phyloP scores from a whole-genome alignment of 2,113 vertebrate genomes.

The Porphyrio hochstetteri region DNA sequence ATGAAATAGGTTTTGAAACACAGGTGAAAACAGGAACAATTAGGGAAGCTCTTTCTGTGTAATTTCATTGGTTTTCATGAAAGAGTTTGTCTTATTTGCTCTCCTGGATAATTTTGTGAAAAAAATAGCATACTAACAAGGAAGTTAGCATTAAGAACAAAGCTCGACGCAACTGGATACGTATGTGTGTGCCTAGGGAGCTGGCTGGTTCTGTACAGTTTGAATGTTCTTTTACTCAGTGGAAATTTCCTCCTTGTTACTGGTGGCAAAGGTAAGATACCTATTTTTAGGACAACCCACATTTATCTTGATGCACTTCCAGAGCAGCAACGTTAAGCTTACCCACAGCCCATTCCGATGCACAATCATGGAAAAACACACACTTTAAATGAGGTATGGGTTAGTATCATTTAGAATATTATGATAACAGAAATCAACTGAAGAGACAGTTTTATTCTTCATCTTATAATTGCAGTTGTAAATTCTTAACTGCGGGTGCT shows the following conservation, averaged over 20 bases:
- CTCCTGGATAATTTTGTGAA: not conserved
- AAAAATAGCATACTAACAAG: not conserved
- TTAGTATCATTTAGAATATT: not conserved
- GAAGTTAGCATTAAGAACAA: not conserved
- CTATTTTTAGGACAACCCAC: not conserved
- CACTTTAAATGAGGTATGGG: not conserved
- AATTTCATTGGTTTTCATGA: not conserved
- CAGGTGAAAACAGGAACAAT: not conserved
- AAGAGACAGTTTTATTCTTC: conserved; percentile 37
- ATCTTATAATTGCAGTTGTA: conserved; percentile 2
- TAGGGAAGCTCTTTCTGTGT: not conserved
- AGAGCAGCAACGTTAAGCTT: not conserved
- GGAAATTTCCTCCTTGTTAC: not conserved
- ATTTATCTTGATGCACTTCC: not conserved
- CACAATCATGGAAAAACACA: not conserved
- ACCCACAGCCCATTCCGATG: not conserved
- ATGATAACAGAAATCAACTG: not conserved
- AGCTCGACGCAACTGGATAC: not conserved
- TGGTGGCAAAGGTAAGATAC: not conserved
- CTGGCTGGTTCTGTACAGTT: not conserved
- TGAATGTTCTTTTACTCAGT: not conserved
- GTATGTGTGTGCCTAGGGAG: not conserved
- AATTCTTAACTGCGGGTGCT: conserved; percentile 19
- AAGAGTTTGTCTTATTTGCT: not conserved
- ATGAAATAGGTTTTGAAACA: conserved; percentile 7